Conservation (phyloP, 2,113 vertebrate genomes). For the Chaetops frenatus region DNA sequence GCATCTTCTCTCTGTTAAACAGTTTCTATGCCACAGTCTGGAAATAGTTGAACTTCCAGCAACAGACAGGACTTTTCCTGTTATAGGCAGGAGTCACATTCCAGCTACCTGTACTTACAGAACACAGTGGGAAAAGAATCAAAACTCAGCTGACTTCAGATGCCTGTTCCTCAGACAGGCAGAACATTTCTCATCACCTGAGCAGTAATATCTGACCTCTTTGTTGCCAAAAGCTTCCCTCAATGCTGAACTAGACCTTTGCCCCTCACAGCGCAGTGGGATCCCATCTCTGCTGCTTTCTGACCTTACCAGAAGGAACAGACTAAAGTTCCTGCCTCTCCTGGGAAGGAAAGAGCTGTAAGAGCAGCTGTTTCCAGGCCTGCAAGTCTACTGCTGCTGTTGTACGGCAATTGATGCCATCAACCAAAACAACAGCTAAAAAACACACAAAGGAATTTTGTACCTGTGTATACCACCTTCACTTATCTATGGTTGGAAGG, state of each 20-base stretch:
- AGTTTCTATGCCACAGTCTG: neutral
- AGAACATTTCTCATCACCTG: neutral
- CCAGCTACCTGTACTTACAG: neutral
- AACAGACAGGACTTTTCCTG: neutral
- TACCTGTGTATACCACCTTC: neutral
- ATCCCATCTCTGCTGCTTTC: neutral
- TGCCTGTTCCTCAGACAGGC: neutral
- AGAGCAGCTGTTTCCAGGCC: neutral
- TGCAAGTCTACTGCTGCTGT: neutral
- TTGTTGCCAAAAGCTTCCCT: neutral
- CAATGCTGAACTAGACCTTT: neutral
- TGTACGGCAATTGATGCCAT: neutral
- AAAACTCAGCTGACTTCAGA: neutral
- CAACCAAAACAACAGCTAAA: neutral
- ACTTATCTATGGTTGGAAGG: neutral
- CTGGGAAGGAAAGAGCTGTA: neutral
- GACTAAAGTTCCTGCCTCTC: neutral
- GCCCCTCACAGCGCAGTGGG: fast-evolving
- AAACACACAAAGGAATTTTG: neutral
- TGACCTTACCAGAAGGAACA: neutral
- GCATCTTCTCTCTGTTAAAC: neutral
- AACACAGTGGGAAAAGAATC: neutral
- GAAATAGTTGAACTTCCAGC: neutral
- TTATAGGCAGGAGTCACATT: neutral
- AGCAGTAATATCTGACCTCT: neutral